Evolutionary conservation across 2,113 vertebrate genomes (phyloP).

Genomic region (Nicator chloris): DNA sequence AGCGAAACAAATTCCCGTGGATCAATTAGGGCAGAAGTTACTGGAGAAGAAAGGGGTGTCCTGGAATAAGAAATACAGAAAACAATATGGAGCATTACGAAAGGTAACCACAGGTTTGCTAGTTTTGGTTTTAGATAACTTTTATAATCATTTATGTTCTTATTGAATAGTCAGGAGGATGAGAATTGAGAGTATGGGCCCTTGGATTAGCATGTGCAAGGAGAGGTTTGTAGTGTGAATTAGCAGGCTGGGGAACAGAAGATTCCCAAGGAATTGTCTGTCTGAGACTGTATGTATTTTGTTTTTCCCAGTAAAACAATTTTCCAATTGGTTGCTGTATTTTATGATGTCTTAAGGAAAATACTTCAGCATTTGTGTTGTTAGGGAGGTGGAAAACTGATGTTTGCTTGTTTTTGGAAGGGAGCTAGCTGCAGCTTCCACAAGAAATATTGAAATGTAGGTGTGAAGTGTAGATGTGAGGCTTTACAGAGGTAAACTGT

Average conservation of each 20-base stretch:
- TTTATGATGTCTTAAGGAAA: background rate
- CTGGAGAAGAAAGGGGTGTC: conserved; percentile 84
- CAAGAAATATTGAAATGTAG: background rate
- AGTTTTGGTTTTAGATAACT: background rate
- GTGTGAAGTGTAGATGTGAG: background rate
- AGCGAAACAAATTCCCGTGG: conserved; percentile 67
- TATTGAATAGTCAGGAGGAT: background rate
- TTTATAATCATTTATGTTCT: background rate
- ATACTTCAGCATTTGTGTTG: background rate
- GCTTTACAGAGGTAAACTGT: background rate
- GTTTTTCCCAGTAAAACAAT: background rate
- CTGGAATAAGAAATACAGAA: conserved; percentile 93
- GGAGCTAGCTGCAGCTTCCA: background rate
- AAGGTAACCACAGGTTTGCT: conserved; percentile 75
- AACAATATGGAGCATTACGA: conserved; percentile 82
- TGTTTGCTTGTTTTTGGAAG: background rate
- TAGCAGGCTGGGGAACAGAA: background rate
- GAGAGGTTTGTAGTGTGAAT: background rate
- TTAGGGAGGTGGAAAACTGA: background rate
- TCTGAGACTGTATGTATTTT: background rate
- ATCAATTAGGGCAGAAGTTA: conserved; percentile 92
- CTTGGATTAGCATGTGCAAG: background rate
- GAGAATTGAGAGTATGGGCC: background rate
- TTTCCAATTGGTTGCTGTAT: background rate
- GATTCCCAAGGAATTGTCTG: background rate